Conservation (phyloP, 2,113 vertebrate species). For the Ginglymostoma cirratum region DNA sequence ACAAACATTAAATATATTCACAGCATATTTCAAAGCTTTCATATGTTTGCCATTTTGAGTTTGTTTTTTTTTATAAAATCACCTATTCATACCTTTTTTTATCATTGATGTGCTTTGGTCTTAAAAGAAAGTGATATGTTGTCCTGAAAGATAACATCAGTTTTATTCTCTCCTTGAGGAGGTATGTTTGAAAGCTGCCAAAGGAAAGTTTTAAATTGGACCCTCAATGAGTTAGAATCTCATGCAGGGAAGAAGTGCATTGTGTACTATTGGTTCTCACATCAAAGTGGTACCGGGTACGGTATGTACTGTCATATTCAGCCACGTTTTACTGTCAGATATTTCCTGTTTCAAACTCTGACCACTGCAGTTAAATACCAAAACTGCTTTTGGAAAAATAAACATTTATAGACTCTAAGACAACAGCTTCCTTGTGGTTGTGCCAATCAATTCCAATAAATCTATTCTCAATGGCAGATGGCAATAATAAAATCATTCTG, state of each 20-base stretch:
- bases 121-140: not conserved
- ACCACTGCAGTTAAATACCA: not conserved
- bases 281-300: slow-evolving; percentile 12
- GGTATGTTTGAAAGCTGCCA: not conserved
- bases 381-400: slow-evolving; percentile 30
- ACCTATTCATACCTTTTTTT: not conserved
- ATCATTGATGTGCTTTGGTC: not conserved
- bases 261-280: not conserved
- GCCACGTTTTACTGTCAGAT: slow-evolving; percentile 3
- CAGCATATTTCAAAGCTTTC: not conserved
- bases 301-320: not conserved
- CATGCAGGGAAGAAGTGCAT: not conserved
- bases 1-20: not conserved
- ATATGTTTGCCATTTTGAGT: not conserved
- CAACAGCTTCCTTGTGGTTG: slow-evolving; percentile 25
- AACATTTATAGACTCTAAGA: slow-evolving; percentile 20
- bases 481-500: slow-evolving; percentile 9
- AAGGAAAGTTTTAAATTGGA: not conserved
- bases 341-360: slow-evolving; percentile 19
- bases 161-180: not conserved
- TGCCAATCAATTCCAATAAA: slow-evolving; percentile 30
- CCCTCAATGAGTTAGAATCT: not conserved
- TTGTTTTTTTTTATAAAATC: not conserved
- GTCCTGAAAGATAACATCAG: not conserved
- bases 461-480: slow-evolving; percentile 19